Percentiles rank a stretch among this genome's conserved stretches.
Evolutionary conservation across 2,888 invertebrate genomes (phyloP).

Genomic region (Bibio marci): DNA sequence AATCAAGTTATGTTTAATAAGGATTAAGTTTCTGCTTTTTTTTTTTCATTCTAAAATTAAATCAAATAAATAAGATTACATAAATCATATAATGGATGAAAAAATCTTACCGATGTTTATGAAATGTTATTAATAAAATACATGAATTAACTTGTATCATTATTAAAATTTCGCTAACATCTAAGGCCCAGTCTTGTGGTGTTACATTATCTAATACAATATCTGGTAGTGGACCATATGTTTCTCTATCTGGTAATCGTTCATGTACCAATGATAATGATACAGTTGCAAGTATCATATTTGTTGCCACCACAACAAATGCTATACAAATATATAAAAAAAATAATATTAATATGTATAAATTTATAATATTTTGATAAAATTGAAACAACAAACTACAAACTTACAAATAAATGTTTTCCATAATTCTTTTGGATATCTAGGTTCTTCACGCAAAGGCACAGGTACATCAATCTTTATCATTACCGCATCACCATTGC

Average conservation of each 20-base stretch:
- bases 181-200: slow-evolving; percentile 61
- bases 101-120: slow-evolving; percentile 58
- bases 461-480: slow-evolving; percentile 47
- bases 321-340: slow-evolving; percentile 30
- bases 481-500: slow-evolving; percentile 26
- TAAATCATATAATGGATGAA: too few species aligned
- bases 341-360: slow-evolving; percentile 5
- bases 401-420: slow-evolving; percentile 43
- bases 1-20: too few species aligned
- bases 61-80: too few species aligned
- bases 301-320: slow-evolving; percentile 41
- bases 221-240: slow-evolving; percentile 65
- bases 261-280: slow-evolving; percentile 77
- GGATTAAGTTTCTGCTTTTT: too few species aligned
- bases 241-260: slow-evolving; percentile 59
- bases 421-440: slow-evolving; percentile 71
- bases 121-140: slow-evolving; percentile 61
- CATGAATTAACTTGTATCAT: slow-evolving; percentile 63
- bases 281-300: slow-evolving; percentile 45
- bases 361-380: neutral
- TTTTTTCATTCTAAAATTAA: too few species aligned
- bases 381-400: neutral
- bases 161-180: slow-evolving; percentile 72
- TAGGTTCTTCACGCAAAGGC: slow-evolving; percentile 52
- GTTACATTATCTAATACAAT: slow-evolving; percentile 60